Evolutionary conservation across 1,140 invertebrate species (phyloP), one percentile per base, ranked within the genome.

Genomic region (Bacillus rossius): DNA sequence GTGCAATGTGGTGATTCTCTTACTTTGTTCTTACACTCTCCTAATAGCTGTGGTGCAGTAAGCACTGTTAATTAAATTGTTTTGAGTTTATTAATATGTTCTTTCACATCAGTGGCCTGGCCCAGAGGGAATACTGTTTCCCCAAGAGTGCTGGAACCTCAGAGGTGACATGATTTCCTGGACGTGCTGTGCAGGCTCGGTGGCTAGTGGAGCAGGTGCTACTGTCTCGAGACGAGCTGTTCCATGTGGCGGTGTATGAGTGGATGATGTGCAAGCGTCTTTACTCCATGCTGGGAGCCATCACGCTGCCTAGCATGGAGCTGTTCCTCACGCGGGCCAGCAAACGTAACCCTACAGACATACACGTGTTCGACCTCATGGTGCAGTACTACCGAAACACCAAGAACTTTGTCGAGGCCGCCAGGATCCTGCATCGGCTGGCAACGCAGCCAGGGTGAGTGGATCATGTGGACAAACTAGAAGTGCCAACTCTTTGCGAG

Each of bases 361-460:
- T 87, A 1, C 79, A 81, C 50, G 80, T 91, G 4, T 81, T 92
- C 43, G 94, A 98, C 73, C 77, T 99, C 55, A 75, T 98, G 14
- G 98, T 96, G 96, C 94, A 94, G 72, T 96, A 91, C 72, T 96
- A 98, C 68, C 95, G 98, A 71, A 89, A 88, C 67, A 91, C 87
- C 67, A 87, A 88, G 26, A 92, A 98, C 71, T 96, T 96, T 72
- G 82, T 87, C 8, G 89, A 91, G 8, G 96, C 96, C n/a, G 94
- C 96, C 2, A 86, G 89, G 66, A 92, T 98, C 55, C 77, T 99
- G 0, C 85, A 92, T 58, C 87, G 87, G 62, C 77, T 99, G 50
- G 92, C 96, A 13, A 91, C 91, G 37, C 85, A 85, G 70, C 83
- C 85, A 40, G 84, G 85, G 86, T 92, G 76, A 72, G 74, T 64